Evolutionary conservation across 2,888 invertebrate genomes (phyloP).

Genomic region (Caenorhabditis japonica): DNA sequence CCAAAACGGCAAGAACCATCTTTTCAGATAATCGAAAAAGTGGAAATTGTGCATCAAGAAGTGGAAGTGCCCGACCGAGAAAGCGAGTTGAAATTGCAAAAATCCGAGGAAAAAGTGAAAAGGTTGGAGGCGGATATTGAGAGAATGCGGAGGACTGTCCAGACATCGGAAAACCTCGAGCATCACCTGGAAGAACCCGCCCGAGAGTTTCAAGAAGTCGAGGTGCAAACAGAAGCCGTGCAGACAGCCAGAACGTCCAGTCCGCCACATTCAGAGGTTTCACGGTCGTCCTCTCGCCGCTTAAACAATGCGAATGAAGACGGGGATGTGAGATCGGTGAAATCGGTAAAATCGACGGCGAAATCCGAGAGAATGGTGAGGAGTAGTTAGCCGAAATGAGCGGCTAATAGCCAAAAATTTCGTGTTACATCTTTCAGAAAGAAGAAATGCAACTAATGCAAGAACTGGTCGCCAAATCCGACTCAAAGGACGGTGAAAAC

Average conservation of each 20-base stretch:
- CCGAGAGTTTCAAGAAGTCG: too few species aligned
- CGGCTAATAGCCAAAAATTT: neutral
- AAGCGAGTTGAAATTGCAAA: slow-evolving; percentile 18
- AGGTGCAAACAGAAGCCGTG: slow-evolving; percentile 28
- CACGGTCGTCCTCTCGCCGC: neutral
- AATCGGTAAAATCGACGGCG: slow-evolving; percentile 11
- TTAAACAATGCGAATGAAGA: slow-evolving; percentile 38
- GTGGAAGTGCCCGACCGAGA: slow-evolving; percentile 42
- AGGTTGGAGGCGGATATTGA: slow-evolving; percentile 11
- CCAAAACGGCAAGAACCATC: too few species aligned
- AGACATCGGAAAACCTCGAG: neutral
- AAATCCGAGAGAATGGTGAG: slow-evolving; percentile 39
- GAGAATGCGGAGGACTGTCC: slow-evolving; percentile 7
- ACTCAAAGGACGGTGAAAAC: slow-evolving; percentile 35
- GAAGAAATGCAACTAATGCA: slow-evolving; percentile 46
- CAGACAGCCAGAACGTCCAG: neutral
- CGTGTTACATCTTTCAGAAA: slow-evolving; percentile 16
- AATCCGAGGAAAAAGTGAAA: slow-evolving; percentile 12
- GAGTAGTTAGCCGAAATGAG: slow-evolving; percentile 22
- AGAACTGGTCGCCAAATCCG: slow-evolving; percentile 34
- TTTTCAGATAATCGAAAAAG: slow-evolving; percentile 27
- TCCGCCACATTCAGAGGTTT: neutral
- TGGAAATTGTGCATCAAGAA: slow-evolving; percentile 42
- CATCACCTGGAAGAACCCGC: too few species aligned
- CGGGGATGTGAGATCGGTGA: slow-evolving; percentile 10